A percentile compares a stretch with the other conserved stretches of the same genome.
phyloP scores from a whole-genome alignment of 2,888 invertebrate genomes.

The Limnephilus marmoratus region DNA sequence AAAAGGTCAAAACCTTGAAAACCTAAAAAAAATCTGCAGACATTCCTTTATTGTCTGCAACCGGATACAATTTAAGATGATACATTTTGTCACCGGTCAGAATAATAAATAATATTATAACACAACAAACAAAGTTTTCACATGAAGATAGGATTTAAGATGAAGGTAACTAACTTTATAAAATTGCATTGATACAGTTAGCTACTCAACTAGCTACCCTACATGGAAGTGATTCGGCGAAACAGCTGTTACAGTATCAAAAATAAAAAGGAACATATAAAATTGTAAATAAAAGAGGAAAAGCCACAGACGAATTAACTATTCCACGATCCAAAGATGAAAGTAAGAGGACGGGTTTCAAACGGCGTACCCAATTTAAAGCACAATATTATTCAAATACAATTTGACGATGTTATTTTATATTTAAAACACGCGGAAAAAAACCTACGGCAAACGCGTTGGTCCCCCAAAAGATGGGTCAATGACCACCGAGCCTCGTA shows the following conservation, averaged over 20 bases:
- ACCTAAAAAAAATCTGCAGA: too few relatives aligned
- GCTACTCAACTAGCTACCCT: not conserved
- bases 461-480: slow-evolving; percentile 18
- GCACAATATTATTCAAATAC: not conserved
- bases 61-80: not conserved
- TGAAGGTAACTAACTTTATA: too few relatives aligned
- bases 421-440: not conserved
- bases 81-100: not conserved
- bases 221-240: not conserved
- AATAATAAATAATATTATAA: too few relatives aligned
- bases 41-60: not conserved
- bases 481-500: not conserved
- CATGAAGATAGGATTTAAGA: not conserved
- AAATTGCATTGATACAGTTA: not conserved
- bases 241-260: not conserved
- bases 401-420: not conserved
- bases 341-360: not conserved
- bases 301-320: not conserved
- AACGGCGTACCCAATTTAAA: not conserved
- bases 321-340: not conserved
- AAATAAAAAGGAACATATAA: not conserved
- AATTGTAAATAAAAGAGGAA: not conserved
- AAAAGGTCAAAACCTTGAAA: too few relatives aligned
- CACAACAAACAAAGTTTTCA: not conserved
- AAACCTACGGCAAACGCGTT: slow-evolving; percentile 13